Evolutionary conservation across 2,797 vertebrate genomes (phyloP).

Genomic region (Pachyuromys duprasi): DNA sequence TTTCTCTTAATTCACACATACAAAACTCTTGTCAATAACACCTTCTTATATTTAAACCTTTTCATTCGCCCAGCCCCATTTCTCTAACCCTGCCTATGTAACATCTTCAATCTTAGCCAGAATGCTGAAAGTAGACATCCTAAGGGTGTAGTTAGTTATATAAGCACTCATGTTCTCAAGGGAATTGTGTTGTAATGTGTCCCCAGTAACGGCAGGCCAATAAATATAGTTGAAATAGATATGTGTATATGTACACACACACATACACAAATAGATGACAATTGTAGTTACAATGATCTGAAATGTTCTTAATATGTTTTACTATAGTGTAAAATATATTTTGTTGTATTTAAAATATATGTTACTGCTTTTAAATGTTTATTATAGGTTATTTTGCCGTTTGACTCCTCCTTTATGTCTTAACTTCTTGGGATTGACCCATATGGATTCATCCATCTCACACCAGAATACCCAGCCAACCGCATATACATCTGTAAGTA

Average conservation of each 20-base stretch:
- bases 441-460: slow-evolving; percentile 98
- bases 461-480: slow-evolving; percentile 94
- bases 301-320: slow-evolving; percentile 39
- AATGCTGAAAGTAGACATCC: neutral
- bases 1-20: neutral
- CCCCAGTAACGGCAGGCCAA: neutral
- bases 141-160: neutral
- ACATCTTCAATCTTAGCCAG: neutral
- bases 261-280: neutral
- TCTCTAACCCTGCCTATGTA: slow-evolving; percentile 9
- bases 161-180: neutral
- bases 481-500: slow-evolving; percentile 97
- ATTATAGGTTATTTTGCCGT: slow-evolving; percentile 96
- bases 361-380: slow-evolving; percentile 51
- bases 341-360: slow-evolving; percentile 30
- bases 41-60: neutral
- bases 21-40: neutral
- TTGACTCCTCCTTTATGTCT: slow-evolving; percentile 98
- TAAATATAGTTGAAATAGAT: neutral
- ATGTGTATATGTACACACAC: neutral
- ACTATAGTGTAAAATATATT: slow-evolving; percentile 14
- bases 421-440: slow-evolving; percentile 98
- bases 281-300: neutral
- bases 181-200: neutral
- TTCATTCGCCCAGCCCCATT: neutral